Evolutionary conservation across 2,888 invertebrate species (phyloP).

Genomic region (Plemyria rubiginata): DNA sequence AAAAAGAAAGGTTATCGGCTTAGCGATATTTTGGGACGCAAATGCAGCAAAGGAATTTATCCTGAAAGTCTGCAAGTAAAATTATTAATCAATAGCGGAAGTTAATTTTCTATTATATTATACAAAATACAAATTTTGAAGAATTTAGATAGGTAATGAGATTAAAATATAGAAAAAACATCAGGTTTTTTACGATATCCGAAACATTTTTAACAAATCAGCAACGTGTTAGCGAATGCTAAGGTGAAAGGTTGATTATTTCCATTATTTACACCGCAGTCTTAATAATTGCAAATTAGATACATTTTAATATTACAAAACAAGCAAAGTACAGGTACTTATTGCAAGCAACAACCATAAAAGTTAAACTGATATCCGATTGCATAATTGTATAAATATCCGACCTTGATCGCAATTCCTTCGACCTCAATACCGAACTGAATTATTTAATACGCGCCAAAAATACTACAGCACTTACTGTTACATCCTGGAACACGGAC

Average conservation of each 20-base stretch:
- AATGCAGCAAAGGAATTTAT: slow-evolving; percentile 4
- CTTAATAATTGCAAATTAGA: too few species aligned
- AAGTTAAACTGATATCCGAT: slow-evolving; percentile 4
- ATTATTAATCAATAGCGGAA: too few species aligned
- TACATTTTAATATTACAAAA: slow-evolving; percentile 1
- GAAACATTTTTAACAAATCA: too few species aligned
- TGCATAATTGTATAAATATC: slow-evolving; percentile 11
- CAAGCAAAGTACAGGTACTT: neutral
- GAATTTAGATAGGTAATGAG: too few species aligned
- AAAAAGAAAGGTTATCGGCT: slow-evolving; percentile 41
- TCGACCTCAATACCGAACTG: slow-evolving; percentile 18
- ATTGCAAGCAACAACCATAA: neutral
- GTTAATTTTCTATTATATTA: too few species aligned
- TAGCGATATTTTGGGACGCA: slow-evolving; percentile 25
- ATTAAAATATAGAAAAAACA: too few species aligned
- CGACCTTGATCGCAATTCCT: slow-evolving; percentile 27
- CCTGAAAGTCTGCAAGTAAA: neutral
- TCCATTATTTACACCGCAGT: neutral
- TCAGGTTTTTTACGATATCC: too few species aligned
- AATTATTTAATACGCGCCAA: slow-evolving; percentile 13
- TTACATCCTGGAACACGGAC: slow-evolving; percentile 16
- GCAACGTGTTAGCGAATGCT: too few species aligned
- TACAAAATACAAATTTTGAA: too few species aligned
- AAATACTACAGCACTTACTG: slow-evolving; percentile 15
- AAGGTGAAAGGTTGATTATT: too few species aligned